A percentile compares a stretch with the other conserved stretches of the same genome.
phyloP scores from a whole-genome alignment of 2,888 invertebrate genomes.

The Helobdella robusta region DNA sequence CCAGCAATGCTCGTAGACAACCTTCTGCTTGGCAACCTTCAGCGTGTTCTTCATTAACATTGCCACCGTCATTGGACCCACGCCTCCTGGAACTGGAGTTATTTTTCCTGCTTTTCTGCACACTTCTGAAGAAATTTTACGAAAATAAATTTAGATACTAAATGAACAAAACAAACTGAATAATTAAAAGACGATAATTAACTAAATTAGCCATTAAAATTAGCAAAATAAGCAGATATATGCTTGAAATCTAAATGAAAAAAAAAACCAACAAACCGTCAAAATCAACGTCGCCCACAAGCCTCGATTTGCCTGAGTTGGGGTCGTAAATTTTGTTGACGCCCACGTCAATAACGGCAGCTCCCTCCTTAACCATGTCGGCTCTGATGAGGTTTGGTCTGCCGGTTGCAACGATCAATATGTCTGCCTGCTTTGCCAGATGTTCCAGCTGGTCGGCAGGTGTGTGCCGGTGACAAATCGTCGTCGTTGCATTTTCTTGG shows the following conservation, averaged over 20 bases:
- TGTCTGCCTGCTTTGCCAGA: conserved; percentile 66
- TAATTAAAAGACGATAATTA: too few species aligned
- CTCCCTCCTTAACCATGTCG: conserved; percentile 64
- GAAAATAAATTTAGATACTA: too few species aligned
- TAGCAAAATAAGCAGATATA: too few species aligned
- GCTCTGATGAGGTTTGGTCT: conserved; percentile 52
- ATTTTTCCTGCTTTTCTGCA: conserved; percentile 70
- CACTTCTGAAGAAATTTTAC: conserved; percentile 56
- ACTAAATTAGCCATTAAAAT: too few species aligned
- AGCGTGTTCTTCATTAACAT: conserved; percentile 85
- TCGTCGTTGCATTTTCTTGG: conserved; percentile 71
- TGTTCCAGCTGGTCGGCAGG: conserved; percentile 65
- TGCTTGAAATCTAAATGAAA: too few species aligned
- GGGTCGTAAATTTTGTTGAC: conserved; percentile 59
- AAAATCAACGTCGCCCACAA: conserved; percentile 82
- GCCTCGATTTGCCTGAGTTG: conserved; percentile 55
- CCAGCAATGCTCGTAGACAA: conserved; percentile 29
- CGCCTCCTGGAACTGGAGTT: conserved; percentile 84
- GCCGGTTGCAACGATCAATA: conserved; percentile 68
- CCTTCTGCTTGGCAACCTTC: conserved; percentile 55
- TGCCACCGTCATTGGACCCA: conserved; percentile 82
- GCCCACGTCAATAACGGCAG: conserved; percentile 79
- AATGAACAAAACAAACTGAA: too few species aligned
- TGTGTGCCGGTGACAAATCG: conserved; percentile 78
- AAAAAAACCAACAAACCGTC: conserved; percentile 53